These are phyloP conservation scores for Bombus difficillimus DNA, from an alignment of 1,140 invertebrate genomes.

Conservation along the genomic window DNA sequence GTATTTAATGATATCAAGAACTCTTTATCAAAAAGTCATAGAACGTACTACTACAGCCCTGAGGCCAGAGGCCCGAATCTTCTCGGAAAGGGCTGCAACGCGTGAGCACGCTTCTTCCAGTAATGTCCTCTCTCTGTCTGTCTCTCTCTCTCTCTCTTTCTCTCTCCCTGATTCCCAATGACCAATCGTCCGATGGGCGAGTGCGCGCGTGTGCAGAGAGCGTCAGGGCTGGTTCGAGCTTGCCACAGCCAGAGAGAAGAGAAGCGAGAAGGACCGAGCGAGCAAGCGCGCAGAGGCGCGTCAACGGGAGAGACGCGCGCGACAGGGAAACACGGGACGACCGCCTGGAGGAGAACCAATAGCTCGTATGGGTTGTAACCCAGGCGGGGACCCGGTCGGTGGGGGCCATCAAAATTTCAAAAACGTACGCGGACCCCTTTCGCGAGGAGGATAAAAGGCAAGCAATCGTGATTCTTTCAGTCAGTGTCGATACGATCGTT, in stretches of 20 bases:
- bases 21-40: neutral
- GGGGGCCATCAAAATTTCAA: constrained; percentile 87
- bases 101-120: constrained; percentile 47
- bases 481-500: constrained; percentile 82
- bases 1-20: neutral
- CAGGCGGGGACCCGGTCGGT: constrained; percentile 82
- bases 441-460: constrained; percentile 83
- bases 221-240: constrained; percentile 46
- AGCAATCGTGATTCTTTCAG: constrained; percentile 82
- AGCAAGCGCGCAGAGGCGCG: constrained; percentile 29
- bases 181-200: neutral
- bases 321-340: constrained; percentile 50
- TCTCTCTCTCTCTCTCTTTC: neutral
- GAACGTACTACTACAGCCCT: constrained; percentile 47
- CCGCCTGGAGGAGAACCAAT: constrained; percentile 74
- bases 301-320: constrained; percentile 56
- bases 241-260: constrained; percentile 42
- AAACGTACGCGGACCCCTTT: constrained; percentile 83
- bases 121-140: constrained; percentile 32
- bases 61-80: constrained; percentile 5
- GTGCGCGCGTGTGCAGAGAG: neutral
- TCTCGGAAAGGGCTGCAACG: constrained; percentile 20
- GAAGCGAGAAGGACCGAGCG: constrained; percentile 40
- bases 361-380: constrained; percentile 66
- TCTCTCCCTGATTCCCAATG: neutral